Conservation (phyloP, 2,888 invertebrate genomes). For the Rambutsinella grinnellia region DNA sequence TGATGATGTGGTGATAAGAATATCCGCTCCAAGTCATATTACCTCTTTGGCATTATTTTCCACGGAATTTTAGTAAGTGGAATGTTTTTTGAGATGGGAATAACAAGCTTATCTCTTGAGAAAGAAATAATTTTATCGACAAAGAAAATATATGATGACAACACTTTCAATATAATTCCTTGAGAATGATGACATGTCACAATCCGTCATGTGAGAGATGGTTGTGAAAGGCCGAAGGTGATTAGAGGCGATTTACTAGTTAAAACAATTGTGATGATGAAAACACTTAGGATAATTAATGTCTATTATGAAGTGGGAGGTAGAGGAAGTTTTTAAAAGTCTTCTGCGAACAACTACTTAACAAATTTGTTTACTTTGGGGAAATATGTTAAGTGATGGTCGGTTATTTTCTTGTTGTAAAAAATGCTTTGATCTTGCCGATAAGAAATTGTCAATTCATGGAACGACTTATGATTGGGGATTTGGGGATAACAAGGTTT, state of each 20-base stretch:
- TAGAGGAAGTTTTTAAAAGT: too few relatives aligned
- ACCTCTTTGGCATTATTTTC: not conserved
- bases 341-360: not conserved
- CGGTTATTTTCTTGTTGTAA: too few relatives aligned
- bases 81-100: too few relatives aligned
- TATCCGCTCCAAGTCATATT: not conserved
- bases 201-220: not conserved
- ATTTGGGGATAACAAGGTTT: too few relatives aligned
- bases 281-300: not conserved
- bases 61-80: not conserved
- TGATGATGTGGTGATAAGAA: slow-evolving; percentile 21
- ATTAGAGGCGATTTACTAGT: not conserved
- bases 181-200: not conserved
- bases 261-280: not conserved
- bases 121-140: not conserved
- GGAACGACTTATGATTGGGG: too few relatives aligned
- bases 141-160: not conserved
- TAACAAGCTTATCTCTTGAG: not conserved
- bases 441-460: too few relatives aligned
- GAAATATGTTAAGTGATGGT: too few relatives aligned
- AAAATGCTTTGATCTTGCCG: too few relatives aligned
- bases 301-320: not conserved
- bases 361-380: not conserved
- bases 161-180: not conserved
- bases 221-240: not conserved